Percentiles rank a stretch among this genome's conserved stretches.
Conservation (phyloP, 2,888 invertebrate genomes). For the Thecophora atra region DNA sequence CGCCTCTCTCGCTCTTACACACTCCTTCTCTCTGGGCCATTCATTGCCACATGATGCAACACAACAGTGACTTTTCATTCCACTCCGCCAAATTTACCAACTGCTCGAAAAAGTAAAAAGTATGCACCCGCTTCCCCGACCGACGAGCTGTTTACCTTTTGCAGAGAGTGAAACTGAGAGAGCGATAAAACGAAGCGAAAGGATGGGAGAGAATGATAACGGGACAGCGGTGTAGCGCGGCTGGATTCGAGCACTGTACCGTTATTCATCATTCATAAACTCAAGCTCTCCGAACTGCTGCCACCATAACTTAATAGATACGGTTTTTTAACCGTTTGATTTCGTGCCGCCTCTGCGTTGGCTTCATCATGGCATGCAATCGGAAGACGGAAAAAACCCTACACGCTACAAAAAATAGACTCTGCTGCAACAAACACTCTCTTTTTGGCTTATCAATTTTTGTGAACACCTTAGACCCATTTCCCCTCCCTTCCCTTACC, state of each 20-base stretch:
- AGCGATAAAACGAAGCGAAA: background rate
- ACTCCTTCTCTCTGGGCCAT: background rate
- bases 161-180: background rate
- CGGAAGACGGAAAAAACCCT: background rate
- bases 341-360: conserved; percentile 11
- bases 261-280: conserved; percentile 24
- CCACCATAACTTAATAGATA: background rate
- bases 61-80: too few species aligned
- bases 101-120: conserved; percentile 29
- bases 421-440: background rate
- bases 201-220: background rate
- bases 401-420: conserved; percentile 10
- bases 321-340: conserved; percentile 37
- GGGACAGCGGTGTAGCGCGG: background rate
- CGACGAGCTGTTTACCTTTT: background rate
- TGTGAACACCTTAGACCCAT: background rate
- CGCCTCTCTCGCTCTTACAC: background rate
- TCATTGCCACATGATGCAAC: background rate
- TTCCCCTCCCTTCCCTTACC: background rate
- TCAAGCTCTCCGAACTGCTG: background rate
- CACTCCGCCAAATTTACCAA: conserved; percentile 16
- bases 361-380: background rate
- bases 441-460: conserved; percentile 21
- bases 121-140: conserved; percentile 3
- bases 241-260: background rate